Evolutionary conservation across 2,888 invertebrate species (phyloP).

Genomic region (Helleia helle): DNA sequence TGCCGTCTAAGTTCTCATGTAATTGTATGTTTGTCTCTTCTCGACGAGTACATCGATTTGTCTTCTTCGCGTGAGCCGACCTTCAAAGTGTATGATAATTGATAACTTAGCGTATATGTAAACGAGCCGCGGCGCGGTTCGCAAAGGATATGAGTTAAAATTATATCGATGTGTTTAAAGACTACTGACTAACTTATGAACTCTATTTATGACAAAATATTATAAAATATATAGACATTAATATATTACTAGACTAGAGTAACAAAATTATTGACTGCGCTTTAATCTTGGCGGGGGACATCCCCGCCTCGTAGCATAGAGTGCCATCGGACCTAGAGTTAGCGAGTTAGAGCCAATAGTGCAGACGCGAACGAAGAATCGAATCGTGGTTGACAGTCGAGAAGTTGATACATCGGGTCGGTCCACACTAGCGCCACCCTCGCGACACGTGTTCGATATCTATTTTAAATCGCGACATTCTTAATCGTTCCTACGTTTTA

Average conservation of each 20-base stretch:
- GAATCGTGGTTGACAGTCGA: conserved; percentile 29
- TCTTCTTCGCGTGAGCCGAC: not conserved
- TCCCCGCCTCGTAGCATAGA: conserved; percentile 49
- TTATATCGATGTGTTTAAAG: not conserved
- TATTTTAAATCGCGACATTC: conserved; percentile 39
- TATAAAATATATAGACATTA: conserved; percentile 7
- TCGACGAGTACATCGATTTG: not conserved
- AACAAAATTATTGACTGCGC: conserved; percentile 23
- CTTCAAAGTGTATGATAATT: conserved; percentile 3
- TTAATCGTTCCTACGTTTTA: conserved; percentile 64
- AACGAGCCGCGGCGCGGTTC: not conserved
- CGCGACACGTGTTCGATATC: conserved; percentile 27
- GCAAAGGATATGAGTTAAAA: not conserved
- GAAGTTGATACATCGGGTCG: too few relatives aligned
- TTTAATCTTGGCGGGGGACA: conserved; percentile 26
- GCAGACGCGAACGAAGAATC: conserved; percentile 65
- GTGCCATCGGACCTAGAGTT: conserved; percentile 71
- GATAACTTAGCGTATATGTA: conserved; percentile 1
- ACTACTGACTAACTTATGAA: not conserved
- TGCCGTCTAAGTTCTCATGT: not conserved
- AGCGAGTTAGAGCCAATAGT: conserved; percentile 51
- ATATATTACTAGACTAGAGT: conserved; percentile 8
- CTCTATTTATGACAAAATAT: conserved; percentile 7
- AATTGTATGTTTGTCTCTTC: not conserved
- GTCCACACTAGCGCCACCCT: conserved; percentile 17